A percentile compares a stretch with the other conserved stretches of the same genome.
These are phyloP conservation scores for Pegea sp. DNA, from an alignment of 23 tunicate genomes.

Conservation along the genomic window DNA sequence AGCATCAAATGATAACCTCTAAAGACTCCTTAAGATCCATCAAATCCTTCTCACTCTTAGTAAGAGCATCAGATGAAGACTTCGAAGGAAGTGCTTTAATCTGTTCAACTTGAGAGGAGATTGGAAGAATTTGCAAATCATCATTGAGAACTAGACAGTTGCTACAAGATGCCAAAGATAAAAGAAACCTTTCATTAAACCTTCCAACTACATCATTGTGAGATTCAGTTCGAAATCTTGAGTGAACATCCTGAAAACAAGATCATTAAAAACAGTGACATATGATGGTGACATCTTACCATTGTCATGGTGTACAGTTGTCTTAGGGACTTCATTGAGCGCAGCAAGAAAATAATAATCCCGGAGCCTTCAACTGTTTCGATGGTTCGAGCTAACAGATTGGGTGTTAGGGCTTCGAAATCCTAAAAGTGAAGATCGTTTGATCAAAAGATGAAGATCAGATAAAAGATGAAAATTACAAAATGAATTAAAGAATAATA, in stretches of 20 bases:
- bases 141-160: constrained; percentile 62
- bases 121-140: constrained; percentile 44
- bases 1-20: too few relatives aligned
- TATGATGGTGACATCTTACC: constrained; percentile 21
- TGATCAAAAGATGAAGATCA: too few relatives aligned
- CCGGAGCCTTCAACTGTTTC: constrained; percentile 99
- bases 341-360: constrained; percentile 40
- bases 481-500: too few relatives aligned
- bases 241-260: constrained; percentile 55
- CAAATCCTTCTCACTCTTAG: constrained; percentile 35
- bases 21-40: constrained; percentile 45
- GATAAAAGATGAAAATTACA: too few relatives aligned
- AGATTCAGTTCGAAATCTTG: constrained; percentile 73
- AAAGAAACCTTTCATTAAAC: constrained; percentile 84
- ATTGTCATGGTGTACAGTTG: constrained; percentile 79
- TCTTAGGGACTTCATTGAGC: constrained; percentile 74
- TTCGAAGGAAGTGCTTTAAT: constrained; percentile 47
- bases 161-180: constrained; percentile 49
- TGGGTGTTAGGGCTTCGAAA: constrained; percentile 95
- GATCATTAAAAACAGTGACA: neutral
- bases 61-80: constrained; percentile 17
- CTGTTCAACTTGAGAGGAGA: constrained; percentile 18
- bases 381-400: constrained; percentile 72
- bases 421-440: too few relatives aligned
- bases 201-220: constrained; percentile 63